These are phyloP conservation scores for Ondatra zibethicus DNA, from an alignment of 2,113 vertebrate genomes.

Conservation along the genomic window DNA sequence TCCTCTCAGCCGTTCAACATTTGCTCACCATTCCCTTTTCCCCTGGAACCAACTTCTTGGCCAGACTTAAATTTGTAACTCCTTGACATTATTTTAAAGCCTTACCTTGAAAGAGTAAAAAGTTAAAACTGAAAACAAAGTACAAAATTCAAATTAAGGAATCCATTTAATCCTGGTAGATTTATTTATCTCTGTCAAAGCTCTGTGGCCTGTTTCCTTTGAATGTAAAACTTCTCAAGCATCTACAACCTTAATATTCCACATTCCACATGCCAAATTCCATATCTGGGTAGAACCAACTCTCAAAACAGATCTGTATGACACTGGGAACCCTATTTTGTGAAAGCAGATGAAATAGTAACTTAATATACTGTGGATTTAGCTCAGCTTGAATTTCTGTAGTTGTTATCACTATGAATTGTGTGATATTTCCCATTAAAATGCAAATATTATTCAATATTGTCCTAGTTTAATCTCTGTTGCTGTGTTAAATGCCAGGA, in stretches of 20 bases:
- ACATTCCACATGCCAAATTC: slow-evolving; percentile 46
- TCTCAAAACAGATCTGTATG: slow-evolving; percentile 44
- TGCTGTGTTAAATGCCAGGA: background rate
- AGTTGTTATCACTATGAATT: slow-evolving; percentile 18
- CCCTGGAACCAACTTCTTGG: slow-evolving; percentile 61
- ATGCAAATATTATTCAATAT: background rate
- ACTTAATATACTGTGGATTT: slow-evolving; percentile 59
- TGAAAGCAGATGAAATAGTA: slow-evolving; percentile 46
- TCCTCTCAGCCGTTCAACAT: slow-evolving; percentile 32
- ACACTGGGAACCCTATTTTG: background rate
- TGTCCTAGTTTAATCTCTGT: background rate
- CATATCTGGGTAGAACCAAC: slow-evolving; percentile 61
- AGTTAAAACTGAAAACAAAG: slow-evolving; percentile 59
- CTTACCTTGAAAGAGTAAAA: slow-evolving; percentile 23
- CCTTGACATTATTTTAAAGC: slow-evolving; percentile 38
- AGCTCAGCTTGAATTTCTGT: slow-evolving; percentile 49
- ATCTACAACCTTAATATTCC: slow-evolving; percentile 60
- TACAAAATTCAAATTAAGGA: slow-evolving; percentile 78
- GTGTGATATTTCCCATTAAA: slow-evolving; percentile 13
- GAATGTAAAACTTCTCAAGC: slow-evolving; percentile 60
- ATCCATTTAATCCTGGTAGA: slow-evolving; percentile 67
- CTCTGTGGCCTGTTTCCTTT: slow-evolving; percentile 65
- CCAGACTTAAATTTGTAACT: slow-evolving; percentile 57
- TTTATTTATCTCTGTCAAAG: slow-evolving; percentile 64
- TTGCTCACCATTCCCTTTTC: slow-evolving; percentile 48